Evolutionary conservation across 1,140 invertebrate genomes (phyloP).

Genomic region (Bradysia coprophila): DNA sequence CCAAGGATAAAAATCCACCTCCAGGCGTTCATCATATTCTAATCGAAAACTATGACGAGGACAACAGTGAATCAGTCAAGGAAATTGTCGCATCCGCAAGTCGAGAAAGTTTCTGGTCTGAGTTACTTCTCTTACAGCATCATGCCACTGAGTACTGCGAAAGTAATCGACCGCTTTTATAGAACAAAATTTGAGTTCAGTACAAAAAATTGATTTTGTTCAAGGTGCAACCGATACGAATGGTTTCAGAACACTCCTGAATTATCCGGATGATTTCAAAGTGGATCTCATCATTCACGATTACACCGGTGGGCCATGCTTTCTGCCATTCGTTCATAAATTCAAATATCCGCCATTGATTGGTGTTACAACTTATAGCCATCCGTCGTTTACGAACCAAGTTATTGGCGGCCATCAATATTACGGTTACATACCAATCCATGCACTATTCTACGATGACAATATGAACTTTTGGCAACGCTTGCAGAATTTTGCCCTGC

Average conservation of each 20-base stretch:
- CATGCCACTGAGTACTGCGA: background rate
- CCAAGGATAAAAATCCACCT: background rate
- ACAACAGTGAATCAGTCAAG: background rate
- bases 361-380: background rate
- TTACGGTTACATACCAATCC: conserved; percentile 1
- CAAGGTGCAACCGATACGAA: background rate
- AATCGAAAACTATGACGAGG: background rate
- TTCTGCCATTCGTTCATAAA: background rate
- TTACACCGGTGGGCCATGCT: conserved; percentile 1
- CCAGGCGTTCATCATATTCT: conserved; percentile 1
- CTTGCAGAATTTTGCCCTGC: too few species aligned
- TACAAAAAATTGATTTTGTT: background rate
- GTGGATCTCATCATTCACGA: conserved; percentile 1
- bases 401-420: background rate
- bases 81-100: background rate
- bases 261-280: conserved; percentile 3
- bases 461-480: conserved; percentile 1
- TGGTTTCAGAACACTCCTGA: background rate
- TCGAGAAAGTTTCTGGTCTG: background rate
- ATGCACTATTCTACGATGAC: background rate
- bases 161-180: background rate
- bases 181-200: background rate
- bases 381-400: background rate
- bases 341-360: conserved; percentile 3
- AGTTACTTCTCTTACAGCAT: background rate